Evolutionary conservation across 2,888 invertebrate species (phyloP), one percentile per base, ranked within the genome.

Genomic region (Therioaphis trifolii): DNA sequence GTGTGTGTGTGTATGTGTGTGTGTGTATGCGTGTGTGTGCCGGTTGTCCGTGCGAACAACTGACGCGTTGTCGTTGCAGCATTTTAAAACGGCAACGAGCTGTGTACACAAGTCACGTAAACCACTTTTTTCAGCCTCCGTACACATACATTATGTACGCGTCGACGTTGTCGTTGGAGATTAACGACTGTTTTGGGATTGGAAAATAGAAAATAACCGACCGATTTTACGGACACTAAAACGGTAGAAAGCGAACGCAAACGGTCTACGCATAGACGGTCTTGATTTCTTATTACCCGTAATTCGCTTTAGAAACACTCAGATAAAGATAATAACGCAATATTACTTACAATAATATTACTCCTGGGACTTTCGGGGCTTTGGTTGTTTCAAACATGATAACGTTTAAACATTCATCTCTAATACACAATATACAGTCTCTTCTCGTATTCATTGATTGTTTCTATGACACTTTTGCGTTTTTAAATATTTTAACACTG

Each of bases 71-170:
- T 55, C 40, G 27, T 35, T 35, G 35, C 63, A 14, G 9, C n/a
- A 43, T 14, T 12, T 61, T 29, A 46, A 15, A 49, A 7, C 15
- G 5, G 66, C 24, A 40, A 55, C 68, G 21, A 68, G 14, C 55
- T 79, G 18, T 46, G 49, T 66, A 40, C 24, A 35, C 58, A n/a
- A 82, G 82, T 82, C 82, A 82, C 82, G 82, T 82, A 74, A 49
- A 35, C 72, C n/a, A 15, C n/a, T 72, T 63, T 72, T 72, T 82
- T 55, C 79, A 29, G 11, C 29, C 43, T 61, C 29, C 18, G 63
- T 18, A 72, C 46, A 35, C 72, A 7, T 52, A 69, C 52, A 69
- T 69, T 46, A 52, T 35, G 35, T 35, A 58, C 29, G 29, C 55
- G 27, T 12, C 40, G 27, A 29, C 43, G 27, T 69, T 43, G n/a